A percentile compares a stretch with the other conserved stretches of the same genome.
phyloP scores from a whole-genome alignment of 2,888 invertebrate species.

The Himalopsyche tibetana region DNA sequence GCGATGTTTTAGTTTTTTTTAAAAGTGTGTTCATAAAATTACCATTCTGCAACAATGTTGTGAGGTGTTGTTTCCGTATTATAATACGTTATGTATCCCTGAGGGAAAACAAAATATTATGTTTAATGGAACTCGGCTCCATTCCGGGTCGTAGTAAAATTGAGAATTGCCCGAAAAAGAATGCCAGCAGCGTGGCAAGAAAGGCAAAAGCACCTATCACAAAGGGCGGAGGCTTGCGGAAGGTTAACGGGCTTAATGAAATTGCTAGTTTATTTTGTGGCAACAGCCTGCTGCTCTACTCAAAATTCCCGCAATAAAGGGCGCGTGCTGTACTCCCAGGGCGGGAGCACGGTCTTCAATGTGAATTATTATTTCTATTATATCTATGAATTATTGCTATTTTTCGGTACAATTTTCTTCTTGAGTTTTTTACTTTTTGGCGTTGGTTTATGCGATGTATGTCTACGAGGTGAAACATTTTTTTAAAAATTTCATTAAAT shows the following conservation, averaged over 20 bases:
- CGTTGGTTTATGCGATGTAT: too few species aligned
- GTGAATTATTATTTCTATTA: conserved; percentile 26
- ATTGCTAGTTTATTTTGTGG: conserved; percentile 51
- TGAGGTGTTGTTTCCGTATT: conserved; percentile 8
- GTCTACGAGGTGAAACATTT: too few species aligned
- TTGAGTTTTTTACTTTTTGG: too few species aligned
- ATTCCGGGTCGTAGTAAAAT: conserved; percentile 36
- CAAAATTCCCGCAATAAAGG: conserved; percentile 44
- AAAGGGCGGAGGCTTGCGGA: conserved; percentile 41
- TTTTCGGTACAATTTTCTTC: too few species aligned
- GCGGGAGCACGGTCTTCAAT: background rate
- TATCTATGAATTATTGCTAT: background rate
- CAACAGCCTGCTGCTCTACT: conserved; percentile 46
- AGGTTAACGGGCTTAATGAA: conserved; percentile 49
- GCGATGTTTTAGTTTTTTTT: too few species aligned
- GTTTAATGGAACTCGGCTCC: conserved; percentile 39
- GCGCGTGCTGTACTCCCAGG: conserved; percentile 36
- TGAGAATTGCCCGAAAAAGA: conserved; percentile 33
- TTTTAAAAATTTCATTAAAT: too few species aligned
- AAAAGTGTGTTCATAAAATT: background rate
- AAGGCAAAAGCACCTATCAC: conserved; percentile 28
- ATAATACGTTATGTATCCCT: conserved; percentile 3
- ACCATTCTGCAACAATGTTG: conserved; percentile 19
- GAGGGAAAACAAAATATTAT: conserved; percentile 30
- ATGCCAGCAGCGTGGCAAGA: conserved; percentile 23